Conservation (phyloP, 2,888 invertebrate species). For the Epistrophe grossulariae region DNA sequence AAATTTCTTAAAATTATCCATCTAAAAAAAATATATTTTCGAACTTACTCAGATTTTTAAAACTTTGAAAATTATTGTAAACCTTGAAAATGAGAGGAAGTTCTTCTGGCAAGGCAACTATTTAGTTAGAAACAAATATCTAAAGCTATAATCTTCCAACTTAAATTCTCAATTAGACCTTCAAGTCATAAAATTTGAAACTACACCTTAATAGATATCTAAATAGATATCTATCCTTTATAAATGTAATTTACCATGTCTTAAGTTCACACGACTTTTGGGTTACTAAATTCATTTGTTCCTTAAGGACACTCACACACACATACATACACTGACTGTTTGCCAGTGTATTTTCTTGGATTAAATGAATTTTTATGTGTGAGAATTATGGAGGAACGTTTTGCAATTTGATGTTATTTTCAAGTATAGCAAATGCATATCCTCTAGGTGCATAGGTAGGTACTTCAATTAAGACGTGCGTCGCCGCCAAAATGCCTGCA, state of each 20-base stretch:
- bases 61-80: background rate
- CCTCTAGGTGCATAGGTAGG: no score
- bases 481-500: slow-evolving; percentile 36
- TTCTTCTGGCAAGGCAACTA: background rate
- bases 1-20: no score
- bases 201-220: background rate
- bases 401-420: slow-evolving; percentile 31
- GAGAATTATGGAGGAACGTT: slow-evolving; percentile 13
- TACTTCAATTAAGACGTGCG: slow-evolving; percentile 68
- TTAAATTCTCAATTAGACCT: slow-evolving; percentile 26
- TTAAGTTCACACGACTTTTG: slow-evolving; percentile 2
- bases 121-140: background rate
- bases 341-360: slow-evolving; percentile 9
- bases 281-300: slow-evolving; percentile 46
- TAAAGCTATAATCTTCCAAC: background rate
- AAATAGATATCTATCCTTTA: background rate
- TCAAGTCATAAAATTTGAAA: slow-evolving; percentile 12
- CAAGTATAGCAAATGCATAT: background rate
- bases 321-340: background rate
- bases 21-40: background rate
- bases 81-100: background rate
- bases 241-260: background rate
- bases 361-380: slow-evolving; percentile 60
- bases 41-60: background rate
- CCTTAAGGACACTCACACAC: no score